Conservation (phyloP, 1,140 invertebrate genomes). For the Meloidogyne floridensis region DNA sequence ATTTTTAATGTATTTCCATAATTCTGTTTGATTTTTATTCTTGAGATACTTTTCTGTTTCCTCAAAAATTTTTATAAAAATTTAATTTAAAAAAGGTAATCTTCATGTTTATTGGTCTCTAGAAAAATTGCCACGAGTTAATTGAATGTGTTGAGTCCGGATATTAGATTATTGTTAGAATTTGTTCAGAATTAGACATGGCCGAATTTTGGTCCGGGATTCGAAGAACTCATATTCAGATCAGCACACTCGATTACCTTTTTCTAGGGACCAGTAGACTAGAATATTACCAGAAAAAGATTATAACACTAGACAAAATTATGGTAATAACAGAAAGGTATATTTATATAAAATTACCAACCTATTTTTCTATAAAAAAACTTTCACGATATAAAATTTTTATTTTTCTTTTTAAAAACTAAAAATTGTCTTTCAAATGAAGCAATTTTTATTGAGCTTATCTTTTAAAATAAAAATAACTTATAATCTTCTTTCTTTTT, state of each 20-base stretch:
- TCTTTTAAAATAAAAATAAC: neutral
- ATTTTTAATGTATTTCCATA: neutral
- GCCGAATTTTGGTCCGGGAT: no score
- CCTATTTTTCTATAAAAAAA: neutral
- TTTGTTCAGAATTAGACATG: no score
- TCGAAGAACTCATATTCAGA: no score
- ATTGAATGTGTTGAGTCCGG: no score
- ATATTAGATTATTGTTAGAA: no score
- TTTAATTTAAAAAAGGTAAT: neutral
- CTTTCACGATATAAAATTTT: neutral
- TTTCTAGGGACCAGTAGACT: no score
- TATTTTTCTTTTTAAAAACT: neutral
- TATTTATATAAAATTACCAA: neutral
- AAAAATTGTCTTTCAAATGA: constrained; percentile 3
- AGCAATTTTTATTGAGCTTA: neutral
- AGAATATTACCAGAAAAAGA: no score
- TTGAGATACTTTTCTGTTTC: neutral
- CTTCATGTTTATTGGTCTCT: no score
- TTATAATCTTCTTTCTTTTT: neutral
- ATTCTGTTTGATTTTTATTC: neutral
- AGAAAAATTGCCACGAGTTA: no score
- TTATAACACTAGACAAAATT: neutral
- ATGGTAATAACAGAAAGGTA: neutral
- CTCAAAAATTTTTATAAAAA: neutral
- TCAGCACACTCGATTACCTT: no score